Conservation (phyloP, 2,797 vertebrate species). For the Cossypha dichroa region DNA sequence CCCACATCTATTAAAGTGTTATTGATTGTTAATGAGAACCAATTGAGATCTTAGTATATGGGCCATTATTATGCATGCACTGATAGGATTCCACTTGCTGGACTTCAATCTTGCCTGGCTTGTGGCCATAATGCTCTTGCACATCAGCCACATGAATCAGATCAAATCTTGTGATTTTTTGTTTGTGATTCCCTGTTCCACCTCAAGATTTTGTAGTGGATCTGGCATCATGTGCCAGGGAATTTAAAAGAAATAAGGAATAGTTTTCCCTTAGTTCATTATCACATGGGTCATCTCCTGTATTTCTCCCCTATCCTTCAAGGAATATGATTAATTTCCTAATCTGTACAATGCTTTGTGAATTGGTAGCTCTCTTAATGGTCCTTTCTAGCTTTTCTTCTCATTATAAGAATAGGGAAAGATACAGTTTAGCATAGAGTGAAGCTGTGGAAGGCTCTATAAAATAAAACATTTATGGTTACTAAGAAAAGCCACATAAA, state of each 20-base stretch:
- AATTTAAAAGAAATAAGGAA: not conserved
- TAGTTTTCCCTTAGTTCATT: not conserved
- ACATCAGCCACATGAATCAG: not conserved
- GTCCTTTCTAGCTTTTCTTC: not conserved
- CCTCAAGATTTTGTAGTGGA: not conserved
- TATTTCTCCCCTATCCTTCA: not conserved
- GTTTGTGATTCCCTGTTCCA: not conserved
- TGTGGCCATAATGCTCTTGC: not conserved
- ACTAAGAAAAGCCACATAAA: not conserved
- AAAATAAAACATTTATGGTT: not conserved
- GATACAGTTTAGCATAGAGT: not conserved
- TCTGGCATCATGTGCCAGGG: not conserved
- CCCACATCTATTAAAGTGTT: not conserved
- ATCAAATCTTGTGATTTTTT: not conserved
- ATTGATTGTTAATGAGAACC: not conserved
- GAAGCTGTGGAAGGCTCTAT: not conserved
- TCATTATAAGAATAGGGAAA: not conserved
- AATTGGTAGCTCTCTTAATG: not conserved
- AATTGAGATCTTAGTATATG: not conserved
- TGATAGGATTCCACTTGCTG: not conserved
- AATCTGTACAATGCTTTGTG: not conserved
- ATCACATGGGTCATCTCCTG: rapidly evolving
- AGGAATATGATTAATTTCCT: not conserved
- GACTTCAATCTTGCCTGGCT: not conserved
- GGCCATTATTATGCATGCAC: not conserved